phyloP scores from a whole-genome alignment of 2,797 vertebrate genomes.

The Sarcophilus harrisii region DNA sequence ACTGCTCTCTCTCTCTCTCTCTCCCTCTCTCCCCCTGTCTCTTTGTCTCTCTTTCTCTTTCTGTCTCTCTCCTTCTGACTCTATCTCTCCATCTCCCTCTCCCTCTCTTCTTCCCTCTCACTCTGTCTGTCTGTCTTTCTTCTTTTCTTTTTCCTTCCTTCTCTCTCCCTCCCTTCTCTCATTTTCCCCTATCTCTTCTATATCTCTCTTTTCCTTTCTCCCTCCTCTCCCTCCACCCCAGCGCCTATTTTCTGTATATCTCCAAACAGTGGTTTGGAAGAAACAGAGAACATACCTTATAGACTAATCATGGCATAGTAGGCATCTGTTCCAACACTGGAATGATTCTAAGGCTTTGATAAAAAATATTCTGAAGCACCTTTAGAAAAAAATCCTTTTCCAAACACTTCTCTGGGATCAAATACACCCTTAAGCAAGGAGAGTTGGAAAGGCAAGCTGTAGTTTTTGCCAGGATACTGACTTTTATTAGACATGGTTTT shows the following conservation, averaged over 20 bases:
- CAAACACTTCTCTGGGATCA: neutral
- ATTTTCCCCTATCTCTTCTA: too few species aligned
- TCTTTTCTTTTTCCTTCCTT: too few species aligned
- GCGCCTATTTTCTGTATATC: neutral
- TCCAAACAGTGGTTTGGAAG: neutral
- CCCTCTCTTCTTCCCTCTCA: too few species aligned
- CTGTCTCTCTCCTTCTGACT: too few species aligned
- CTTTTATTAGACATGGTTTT: constrained; percentile 7
- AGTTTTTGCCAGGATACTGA: neutral
- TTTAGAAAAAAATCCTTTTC: neutral
- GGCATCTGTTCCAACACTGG: neutral
- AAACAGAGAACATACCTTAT: neutral
- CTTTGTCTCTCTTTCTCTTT: too few species aligned
- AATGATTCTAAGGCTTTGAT: neutral
- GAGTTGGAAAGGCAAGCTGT: neutral
- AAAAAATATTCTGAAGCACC: neutral
- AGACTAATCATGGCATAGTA: neutral
- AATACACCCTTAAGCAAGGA: neutral
- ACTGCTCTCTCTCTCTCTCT: too few species aligned
- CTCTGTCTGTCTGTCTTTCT: too few species aligned
- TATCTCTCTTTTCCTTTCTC: neutral
- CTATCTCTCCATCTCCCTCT: too few species aligned
- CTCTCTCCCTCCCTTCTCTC: neutral
- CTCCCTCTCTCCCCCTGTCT: too few species aligned
- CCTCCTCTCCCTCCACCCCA: neutral